Evolutionary conservation across 2,797 vertebrate species (phyloP).

Genomic region (Ambastaia sidthimunki): DNA sequence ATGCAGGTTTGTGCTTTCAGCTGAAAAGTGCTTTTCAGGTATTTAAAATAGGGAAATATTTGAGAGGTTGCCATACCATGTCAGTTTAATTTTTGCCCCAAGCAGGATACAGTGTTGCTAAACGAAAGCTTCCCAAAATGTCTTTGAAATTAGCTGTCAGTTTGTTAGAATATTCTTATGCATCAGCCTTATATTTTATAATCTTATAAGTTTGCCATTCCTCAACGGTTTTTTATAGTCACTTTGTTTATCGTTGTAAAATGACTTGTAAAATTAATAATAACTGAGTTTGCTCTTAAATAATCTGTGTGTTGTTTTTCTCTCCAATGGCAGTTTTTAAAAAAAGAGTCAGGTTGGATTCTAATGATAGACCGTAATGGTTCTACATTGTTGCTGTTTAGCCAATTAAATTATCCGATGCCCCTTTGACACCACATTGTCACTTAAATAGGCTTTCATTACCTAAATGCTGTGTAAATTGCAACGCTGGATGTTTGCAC

Average conservation of each 20-base stretch:
- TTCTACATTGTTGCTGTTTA: slow-evolving; percentile 25
- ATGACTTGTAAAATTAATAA: background rate
- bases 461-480: slow-evolving; percentile 65
- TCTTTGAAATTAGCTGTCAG: background rate
- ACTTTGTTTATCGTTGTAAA: background rate
- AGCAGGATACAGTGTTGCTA: slow-evolving; percentile 6
- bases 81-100: background rate
- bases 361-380: slow-evolving; percentile 33
- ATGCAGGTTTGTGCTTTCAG: background rate
- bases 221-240: background rate
- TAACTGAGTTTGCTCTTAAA: background rate
- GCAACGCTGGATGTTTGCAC: slow-evolving; percentile 62
- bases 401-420: slow-evolving; percentile 41
- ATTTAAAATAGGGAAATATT: background rate
- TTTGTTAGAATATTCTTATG: background rate
- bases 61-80: background rate
- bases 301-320: slow-evolving; percentile 10
- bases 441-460: slow-evolving; percentile 60
- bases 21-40: background rate
- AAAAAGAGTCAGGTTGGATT: slow-evolving; percentile 7
- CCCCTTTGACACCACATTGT: slow-evolving; percentile 52
- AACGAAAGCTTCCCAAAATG: background rate
- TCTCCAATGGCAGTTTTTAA: background rate
- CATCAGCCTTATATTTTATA: too few species aligned
- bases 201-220: background rate